A percentile compares a stretch with the other conserved stretches of the same genome.
phyloP scores from a whole-genome alignment of 1,140 invertebrate species.

The Apis cerana region DNA sequence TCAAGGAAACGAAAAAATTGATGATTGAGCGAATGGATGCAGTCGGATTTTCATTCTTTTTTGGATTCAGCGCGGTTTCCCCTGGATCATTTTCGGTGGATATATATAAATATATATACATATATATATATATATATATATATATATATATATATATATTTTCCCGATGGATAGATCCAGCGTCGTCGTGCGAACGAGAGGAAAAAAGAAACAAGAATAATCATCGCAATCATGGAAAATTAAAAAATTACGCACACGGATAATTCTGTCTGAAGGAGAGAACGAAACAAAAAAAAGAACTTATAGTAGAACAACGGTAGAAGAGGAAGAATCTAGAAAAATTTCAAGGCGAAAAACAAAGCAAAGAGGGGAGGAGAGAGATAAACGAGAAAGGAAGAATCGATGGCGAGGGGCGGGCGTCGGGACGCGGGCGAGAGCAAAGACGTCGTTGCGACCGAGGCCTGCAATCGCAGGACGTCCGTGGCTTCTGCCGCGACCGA shows the following conservation, averaged over 20 bases:
- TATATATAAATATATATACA: too few relatives aligned
- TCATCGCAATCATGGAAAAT: not conserved
- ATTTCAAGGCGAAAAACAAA: too few relatives aligned
- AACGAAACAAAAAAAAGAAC: too few relatives aligned
- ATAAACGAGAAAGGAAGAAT: not conserved
- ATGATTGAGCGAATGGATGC: conserved; percentile 40
- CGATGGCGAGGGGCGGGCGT: conserved; percentile 46
- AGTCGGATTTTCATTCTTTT: conserved; percentile 4
- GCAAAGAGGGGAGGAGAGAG: too few relatives aligned
- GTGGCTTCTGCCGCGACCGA: conserved; percentile 62
- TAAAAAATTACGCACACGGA: too few relatives aligned
- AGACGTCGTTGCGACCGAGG: conserved; percentile 76
- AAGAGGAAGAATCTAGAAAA: not conserved
- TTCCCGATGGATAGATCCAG: conserved; percentile 13
- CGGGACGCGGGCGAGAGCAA: conserved; percentile 63
- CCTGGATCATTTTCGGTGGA: not conserved
- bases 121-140: too few relatives aligned
- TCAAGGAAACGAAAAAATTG: conserved; percentile 46
- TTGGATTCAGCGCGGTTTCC: conserved; percentile 5
- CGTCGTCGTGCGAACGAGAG: conserved; percentile 20
- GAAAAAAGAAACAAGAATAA: not conserved
- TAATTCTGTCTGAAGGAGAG: too few relatives aligned
- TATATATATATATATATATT: not conserved
- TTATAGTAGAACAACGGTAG: too few relatives aligned
- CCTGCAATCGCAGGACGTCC: conserved; percentile 78